Percentiles rank a stretch among this genome's conserved stretches.
These are phyloP conservation scores for Ptyas mucosa DNA, from an alignment of 2,113 vertebrate genomes.

Conservation along the genomic window DNA sequence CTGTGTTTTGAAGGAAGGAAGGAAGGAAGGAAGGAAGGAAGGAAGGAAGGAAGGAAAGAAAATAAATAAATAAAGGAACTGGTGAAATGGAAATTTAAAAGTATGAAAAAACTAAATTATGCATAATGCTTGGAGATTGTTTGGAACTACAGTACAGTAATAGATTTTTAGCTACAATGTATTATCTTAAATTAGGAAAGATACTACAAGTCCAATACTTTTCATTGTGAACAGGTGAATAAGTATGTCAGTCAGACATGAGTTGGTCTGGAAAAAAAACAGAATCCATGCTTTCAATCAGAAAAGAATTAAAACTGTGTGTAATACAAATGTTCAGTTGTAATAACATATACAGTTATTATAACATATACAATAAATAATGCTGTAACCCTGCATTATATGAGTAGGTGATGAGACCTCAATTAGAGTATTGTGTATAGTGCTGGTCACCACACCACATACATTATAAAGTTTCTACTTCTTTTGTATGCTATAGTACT, in stretches of 20 bases:
- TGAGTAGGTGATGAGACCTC: background rate
- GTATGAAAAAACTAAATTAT: background rate
- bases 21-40: too few species aligned
- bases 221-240: background rate
- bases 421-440: background rate
- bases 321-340: too few species aligned
- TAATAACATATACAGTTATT: too few species aligned
- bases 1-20: too few species aligned
- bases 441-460: background rate
- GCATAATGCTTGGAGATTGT: background rate
- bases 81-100: background rate
- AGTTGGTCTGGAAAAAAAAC: background rate
- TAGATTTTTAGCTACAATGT: background rate
- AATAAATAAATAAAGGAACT: too few species aligned
- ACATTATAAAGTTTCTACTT: background rate
- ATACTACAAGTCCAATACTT: background rate
- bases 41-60: too few species aligned
- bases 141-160: background rate
- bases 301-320: background rate
- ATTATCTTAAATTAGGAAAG: background rate
- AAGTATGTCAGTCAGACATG: too few species aligned
- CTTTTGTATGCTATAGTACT: background rate
- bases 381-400: background rate
- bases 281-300: background rate
- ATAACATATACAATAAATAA: too few species aligned